Base-by-base conservation (phyloP, 2,113 vertebrate species). In the Neogale vison region DNA sequence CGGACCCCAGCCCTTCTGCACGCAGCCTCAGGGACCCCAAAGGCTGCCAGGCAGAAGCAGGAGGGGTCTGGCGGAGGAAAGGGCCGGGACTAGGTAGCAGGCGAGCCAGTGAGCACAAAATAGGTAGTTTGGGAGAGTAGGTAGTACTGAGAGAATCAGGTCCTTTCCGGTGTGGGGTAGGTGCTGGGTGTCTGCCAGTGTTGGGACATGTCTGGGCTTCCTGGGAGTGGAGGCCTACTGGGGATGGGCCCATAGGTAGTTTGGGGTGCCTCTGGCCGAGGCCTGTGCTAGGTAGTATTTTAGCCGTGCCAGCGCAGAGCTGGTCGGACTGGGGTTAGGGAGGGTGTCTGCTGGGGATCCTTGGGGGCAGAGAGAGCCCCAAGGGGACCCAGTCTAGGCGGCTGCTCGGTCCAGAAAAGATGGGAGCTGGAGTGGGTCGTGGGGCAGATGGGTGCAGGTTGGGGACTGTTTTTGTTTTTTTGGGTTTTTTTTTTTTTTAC, bases 71-170 rank as follows among this genome's bases (percentile, higher is more conserved):
- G 57, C 81, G 10, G 24, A 88, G 92, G 11, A 67, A 77, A n/a
- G 71, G 84, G 34, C 76, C 3, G 11, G 90, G 93, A 98, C 95
- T 98, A 98, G 98, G 98, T 98, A 99, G 98, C 98, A 98, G 97
- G 85, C 31, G 34, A 96, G 88, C 97, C 77, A 95, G 93, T 61
- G 96, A 98, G 98, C 98, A 98, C 98, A 96, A 98, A 98, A 98
- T 99, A 99, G 98, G 99, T 99, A 99, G 99, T 99, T 98, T 99
- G 97, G 97, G 98, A 98, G 26, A 94, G 97, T 99, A 99, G 99
- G 99, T 99, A 99, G 99, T 99, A 99, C 97, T 96, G 95, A 96
- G 67, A 95, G 81, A 96, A 47, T 94, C 83, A 97, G 92, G 93
- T 98, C 96, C 98, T 97, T 98, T 97, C 71, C 94, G 95, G 88